Base-by-base conservation (phyloP, 1,140 invertebrate species). In the Saccostrea echinata region DNA sequence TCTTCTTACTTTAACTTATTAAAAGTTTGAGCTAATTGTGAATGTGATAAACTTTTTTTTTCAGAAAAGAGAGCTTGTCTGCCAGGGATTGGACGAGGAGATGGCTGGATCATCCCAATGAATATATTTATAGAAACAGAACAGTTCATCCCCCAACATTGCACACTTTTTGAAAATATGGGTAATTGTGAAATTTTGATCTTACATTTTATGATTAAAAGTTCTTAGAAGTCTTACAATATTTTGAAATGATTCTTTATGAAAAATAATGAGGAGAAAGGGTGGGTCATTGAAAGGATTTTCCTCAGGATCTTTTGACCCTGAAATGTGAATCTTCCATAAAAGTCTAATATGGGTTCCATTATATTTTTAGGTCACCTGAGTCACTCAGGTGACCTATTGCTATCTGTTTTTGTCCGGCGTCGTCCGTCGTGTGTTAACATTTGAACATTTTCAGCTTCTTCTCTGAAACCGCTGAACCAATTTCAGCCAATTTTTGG, bases 71-170 rank as follows among this genome's bases (percentile, higher is more conserved):
- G 93, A 91, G 98, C 98, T 0, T 99, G 98, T 92, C 98, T 99
- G 94, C 97, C 98, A 1, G 98, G 98, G 43, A 97, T 99, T 30
- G 97, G 97, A 86, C 97, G 97, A 86, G 98, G 97, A 0, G 98
- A 98, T 16, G 98, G 98, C 4, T 99, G 98, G 98, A 96, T 99
- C 0, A 97, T 99, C 91, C 98, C 98, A 0, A 94, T 99, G 91
- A 98, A 98, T 1, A 98, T 98, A 93, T 96, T 99, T 0, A 96
- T 99, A 21, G 98, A 98, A 30, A 99, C 99, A 92, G 97, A 97
- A 51, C 98, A 98, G 97, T 98, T 99, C 89, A 95, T 98, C 33
- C 97, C 97, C 1, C 98, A 98, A 93, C 97, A 97, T 18, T 99
- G 98, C 93, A 97, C 90, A n/a, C 92, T 93, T 55, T 94, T 93